Percentiles rank a stretch among this genome's conserved stretches.
These are phyloP conservation scores for Perca schrenkii DNA, from an alignment of 2,113 vertebrate species.

Conservation along the genomic window DNA sequence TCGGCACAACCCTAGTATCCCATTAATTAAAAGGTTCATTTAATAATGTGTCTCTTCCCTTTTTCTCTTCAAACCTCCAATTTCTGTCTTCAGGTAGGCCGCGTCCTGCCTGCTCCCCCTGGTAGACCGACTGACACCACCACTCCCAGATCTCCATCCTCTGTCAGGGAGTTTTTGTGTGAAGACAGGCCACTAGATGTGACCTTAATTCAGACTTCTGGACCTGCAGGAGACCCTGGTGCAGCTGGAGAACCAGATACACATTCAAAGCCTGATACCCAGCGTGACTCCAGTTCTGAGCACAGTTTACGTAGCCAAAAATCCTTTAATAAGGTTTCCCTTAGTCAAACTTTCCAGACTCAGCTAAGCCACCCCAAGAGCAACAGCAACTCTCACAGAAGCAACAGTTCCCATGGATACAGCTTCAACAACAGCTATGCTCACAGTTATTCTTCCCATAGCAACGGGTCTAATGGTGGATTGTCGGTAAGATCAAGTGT, in stretches of 20 bases:
- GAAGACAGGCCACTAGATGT: conserved; percentile 11
- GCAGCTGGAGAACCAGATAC: conserved; percentile 22
- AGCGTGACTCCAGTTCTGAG: conserved; percentile 58
- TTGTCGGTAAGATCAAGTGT: conserved; percentile 50
- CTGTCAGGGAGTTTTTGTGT: conserved; percentile 19
- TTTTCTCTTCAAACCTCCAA: not conserved
- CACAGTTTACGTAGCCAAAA: conserved; percentile 58
- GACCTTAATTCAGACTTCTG: conserved; percentile 23
- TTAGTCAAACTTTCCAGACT: conserved; percentile 45
- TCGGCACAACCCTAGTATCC: too few species aligned
- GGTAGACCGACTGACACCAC: conserved; percentile 2
- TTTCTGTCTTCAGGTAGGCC: conserved; percentile 42
- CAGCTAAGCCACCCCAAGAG: conserved; percentile 8
- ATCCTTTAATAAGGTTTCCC: conserved; percentile 43
- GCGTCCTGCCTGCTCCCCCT: not conserved
- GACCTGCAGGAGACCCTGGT: not conserved
- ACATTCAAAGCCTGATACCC: conserved; percentile 39
- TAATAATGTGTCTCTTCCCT: not conserved
- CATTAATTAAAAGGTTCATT: not conserved
- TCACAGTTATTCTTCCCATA: conserved; percentile 45
- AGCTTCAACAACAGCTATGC: conserved; percentile 50
- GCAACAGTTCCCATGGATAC: conserved; percentile 57
- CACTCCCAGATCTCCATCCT: conserved; percentile 18
- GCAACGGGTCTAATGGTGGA: conserved; percentile 46
- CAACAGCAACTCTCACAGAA: conserved; percentile 53